A percentile compares a stretch with the other conserved stretches of the same genome.
Evolutionary conservation across 2,888 invertebrate species (phyloP).

Genomic region (Drosophila affinis): DNA sequence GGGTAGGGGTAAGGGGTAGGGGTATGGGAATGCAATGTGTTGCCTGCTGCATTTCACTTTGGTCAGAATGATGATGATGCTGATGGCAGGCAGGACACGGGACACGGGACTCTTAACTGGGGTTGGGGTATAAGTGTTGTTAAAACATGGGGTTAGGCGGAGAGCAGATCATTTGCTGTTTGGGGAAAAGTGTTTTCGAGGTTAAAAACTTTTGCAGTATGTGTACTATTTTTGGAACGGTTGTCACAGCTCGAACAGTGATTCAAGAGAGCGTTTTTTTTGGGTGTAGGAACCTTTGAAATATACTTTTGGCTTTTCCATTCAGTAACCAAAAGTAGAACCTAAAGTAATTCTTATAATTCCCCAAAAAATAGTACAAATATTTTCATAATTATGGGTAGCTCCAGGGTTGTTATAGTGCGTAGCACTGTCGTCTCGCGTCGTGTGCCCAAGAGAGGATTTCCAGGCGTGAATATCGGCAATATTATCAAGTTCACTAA

Average conservation of each 20-base stretch:
- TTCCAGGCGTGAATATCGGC: constrained; percentile 14
- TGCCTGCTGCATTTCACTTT: constrained; percentile 72
- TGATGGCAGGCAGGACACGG: constrained; percentile 16
- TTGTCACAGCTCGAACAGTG: constrained; percentile 20
- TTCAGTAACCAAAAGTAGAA: not conserved
- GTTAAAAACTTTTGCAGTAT: constrained; percentile 59
- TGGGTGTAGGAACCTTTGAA: not conserved
- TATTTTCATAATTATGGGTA: constrained; percentile 8
- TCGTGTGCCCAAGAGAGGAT: not conserved
- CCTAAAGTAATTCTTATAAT: not conserved
- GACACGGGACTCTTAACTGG: constrained; percentile 16
- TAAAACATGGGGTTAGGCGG: constrained; percentile 41
- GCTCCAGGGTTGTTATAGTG: constrained; percentile 22
- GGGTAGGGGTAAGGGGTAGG: too few relatives aligned
- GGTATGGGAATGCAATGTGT: constrained; percentile 56
- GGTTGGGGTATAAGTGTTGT: constrained; percentile 25
- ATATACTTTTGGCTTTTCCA: not conserved
- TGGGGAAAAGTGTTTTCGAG: constrained; percentile 70
- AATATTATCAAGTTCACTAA: constrained; percentile 14
- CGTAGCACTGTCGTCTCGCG: constrained; percentile 14
- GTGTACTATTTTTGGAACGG: constrained; percentile 29
- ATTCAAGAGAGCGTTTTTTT: too few relatives aligned
- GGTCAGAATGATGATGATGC: constrained; percentile 34
- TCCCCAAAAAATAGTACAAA: not conserved
- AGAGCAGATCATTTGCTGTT: constrained; percentile 38